Evolutionary conservation across 2,797 vertebrate genomes (phyloP).

Genomic region (Cygnus olor): DNA sequence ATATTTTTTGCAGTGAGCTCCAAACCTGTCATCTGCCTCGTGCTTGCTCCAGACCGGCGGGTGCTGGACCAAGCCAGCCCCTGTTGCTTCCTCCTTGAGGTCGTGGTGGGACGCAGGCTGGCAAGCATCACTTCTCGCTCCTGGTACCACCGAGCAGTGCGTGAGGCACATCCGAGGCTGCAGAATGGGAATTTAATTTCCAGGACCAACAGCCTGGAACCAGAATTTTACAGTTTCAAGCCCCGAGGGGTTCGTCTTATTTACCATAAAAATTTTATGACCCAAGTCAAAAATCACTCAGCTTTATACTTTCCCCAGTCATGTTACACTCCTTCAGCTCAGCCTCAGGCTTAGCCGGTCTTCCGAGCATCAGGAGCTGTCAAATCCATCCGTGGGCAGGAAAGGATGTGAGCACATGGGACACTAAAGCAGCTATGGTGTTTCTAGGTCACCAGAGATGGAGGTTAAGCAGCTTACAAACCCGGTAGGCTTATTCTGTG

Average conservation of each 20-base stretch:
- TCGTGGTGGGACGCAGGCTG: neutral
- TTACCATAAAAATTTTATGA: slow-evolving; percentile 34
- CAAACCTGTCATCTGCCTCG: neutral
- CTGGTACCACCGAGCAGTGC: neutral
- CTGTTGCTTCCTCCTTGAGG: neutral
- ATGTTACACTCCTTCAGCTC: neutral
- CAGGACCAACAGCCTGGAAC: neutral
- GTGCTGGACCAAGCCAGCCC: neutral
- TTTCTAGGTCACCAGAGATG: slow-evolving; percentile 5
- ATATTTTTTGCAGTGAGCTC: neutral
- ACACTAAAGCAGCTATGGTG: neutral
- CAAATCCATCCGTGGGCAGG: slow-evolving; percentile 8
- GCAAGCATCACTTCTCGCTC: neutral
- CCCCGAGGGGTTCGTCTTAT: neutral
- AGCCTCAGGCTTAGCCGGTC: slow-evolving; percentile 26
- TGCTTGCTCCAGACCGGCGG: fast-evolving
- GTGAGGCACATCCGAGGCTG: neutral
- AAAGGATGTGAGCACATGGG: neutral
- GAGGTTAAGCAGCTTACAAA: slow-evolving; percentile 2
- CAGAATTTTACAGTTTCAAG: neutral
- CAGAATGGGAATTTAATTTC: neutral
- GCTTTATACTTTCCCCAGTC: slow-evolving; percentile 13
- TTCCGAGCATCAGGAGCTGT: slow-evolving; percentile 16
- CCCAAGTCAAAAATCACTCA: neutral
- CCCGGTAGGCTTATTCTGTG: neutral